These are phyloP conservation scores for Pseudoips prasinana DNA, from an alignment of 2,888 invertebrate species.

Conservation along the genomic window DNA sequence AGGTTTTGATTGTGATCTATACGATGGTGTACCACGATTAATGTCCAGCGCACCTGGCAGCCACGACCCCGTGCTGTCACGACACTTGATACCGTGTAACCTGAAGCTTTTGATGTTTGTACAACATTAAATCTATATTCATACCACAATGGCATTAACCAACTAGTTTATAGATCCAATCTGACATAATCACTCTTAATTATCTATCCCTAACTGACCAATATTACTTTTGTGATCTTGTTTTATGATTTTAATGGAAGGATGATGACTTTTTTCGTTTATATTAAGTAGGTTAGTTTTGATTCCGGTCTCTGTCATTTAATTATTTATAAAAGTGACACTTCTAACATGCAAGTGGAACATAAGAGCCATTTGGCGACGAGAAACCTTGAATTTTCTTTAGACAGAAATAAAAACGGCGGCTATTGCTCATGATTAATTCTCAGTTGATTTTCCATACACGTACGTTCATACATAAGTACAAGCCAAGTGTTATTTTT, in stretches of 20 bases:
- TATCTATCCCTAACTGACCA: constrained; percentile 28
- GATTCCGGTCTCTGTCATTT: no score
- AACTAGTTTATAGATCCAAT: constrained; percentile 37
- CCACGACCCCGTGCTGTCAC: constrained; percentile 57
- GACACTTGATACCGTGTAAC: constrained; percentile 56
- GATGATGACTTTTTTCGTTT: constrained; percentile 16
- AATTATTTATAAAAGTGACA: no score
- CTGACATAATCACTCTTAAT: constrained; percentile 44
- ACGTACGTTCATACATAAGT: constrained; percentile 53
- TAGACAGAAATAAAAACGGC: constrained; percentile 36
- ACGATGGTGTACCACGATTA: constrained; percentile 73
- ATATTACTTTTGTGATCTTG: constrained; percentile 15
- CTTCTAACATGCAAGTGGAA: no score
- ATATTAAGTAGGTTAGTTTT: constrained; percentile 19
- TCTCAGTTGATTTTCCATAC: constrained; percentile 59
- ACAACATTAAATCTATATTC: constrained; percentile 52
- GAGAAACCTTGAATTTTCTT: constrained; percentile 23
- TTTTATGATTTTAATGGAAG: constrained; percentile 17
- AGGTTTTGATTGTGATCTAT: constrained; percentile 79
- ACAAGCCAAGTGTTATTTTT: constrained; percentile 63
- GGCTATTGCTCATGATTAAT: constrained; percentile 54
- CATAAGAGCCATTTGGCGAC: constrained; percentile 15
- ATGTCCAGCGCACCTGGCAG: constrained; percentile 73
- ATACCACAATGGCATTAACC: constrained; percentile 49
- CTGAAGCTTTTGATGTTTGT: constrained; percentile 44